Evolutionary conservation across 2,113 vertebrate genomes (phyloP).

Genomic region (Uropsilus gracilis): DNA sequence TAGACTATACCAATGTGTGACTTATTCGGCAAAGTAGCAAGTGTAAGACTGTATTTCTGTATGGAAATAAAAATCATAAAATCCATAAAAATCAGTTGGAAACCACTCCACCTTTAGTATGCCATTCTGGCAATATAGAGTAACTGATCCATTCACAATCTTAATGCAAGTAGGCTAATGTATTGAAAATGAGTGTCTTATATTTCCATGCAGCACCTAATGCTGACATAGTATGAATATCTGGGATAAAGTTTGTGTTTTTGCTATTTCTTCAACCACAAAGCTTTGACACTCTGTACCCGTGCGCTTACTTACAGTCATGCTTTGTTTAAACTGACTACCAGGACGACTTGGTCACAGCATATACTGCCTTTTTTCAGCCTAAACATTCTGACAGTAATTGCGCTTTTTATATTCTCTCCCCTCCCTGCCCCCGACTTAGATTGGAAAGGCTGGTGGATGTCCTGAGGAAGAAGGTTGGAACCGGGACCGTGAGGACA

Average conservation of each 20-base stretch:
- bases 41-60: not conserved
- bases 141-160: not conserved
- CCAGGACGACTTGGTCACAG: conserved; percentile 82
- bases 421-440: conserved; percentile 69
- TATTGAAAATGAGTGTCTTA: conserved; percentile 28
- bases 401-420: conserved; percentile 76
- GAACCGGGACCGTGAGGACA: conserved; percentile 92
- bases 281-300: conserved; percentile 81
- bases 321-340: conserved; percentile 83
- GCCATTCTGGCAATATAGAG: not conserved
- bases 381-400: conserved; percentile 83
- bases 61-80: too few relatives aligned
- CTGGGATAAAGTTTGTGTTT: conserved; percentile 79
- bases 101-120: not conserved
- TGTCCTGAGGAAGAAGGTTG: conserved; percentile 97
- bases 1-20: not conserved
- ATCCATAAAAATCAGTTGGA: conserved; percentile 10
- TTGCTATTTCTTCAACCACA: conserved; percentile 56
- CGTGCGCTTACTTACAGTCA: conserved; percentile 80
- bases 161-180: not conserved
- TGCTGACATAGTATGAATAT: conserved; percentile 67
- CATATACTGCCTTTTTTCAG: conserved; percentile 86
- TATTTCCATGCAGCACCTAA: conserved; percentile 40
- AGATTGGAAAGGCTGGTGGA: conserved; percentile 98
- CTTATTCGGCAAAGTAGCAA: conserved; percentile 18